Evolutionary conservation across 2,888 invertebrate species (phyloP), one percentile per base, ranked within the genome.

Genomic region (Nematopogon swammerdamellus): DNA sequence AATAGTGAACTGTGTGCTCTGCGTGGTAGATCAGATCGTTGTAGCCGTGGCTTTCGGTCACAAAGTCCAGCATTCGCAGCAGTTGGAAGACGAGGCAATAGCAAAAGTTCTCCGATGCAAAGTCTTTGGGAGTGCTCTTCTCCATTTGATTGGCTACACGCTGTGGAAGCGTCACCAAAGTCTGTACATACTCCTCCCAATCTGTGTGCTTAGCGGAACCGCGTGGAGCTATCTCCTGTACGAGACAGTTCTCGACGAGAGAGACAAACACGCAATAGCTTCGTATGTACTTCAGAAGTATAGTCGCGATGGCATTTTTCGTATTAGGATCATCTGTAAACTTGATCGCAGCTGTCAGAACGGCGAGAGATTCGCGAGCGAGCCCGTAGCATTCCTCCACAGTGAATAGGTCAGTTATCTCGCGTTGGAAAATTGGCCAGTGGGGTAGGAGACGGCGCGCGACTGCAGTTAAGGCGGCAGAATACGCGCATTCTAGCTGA

Each of bases 101-200:
- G 0, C 83, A 73, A 62, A 83, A 91, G 18, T 72, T 73, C 16
- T 81, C 71, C 0, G 82, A 72, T 0, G 80, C 67, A 60, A 88
- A 90, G 17, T 81, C 71, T 51, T 79, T 72, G 0, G 85, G 82
- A 4, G 84, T 71, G 25, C 82, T 70, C 1, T 70, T 72, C 53
- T 84, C 69, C 20, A 86, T 57, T 57, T 79, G 80, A 61, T 93
- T 93, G 8, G 90, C 88, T 44, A 92, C 70, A 55, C 87, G 73
- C 58, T 79, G 85, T 0, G 92, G 91, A 48, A 92, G 58, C 2
- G 88, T 87, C 6, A 85, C 69, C 48, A 91, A 58, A 46, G 83
- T 58, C 60, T 88, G 88, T 0, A 88, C 73, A 18, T 81, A 82
- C 30, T 71, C 73, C 52, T 80, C 74, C 79, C 84, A 84, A 2